Percentiles rank a stretch among this genome's conserved stretches.
phyloP scores from a whole-genome alignment of 2,888 invertebrate species.

The Sminthurides aquaticus region DNA sequence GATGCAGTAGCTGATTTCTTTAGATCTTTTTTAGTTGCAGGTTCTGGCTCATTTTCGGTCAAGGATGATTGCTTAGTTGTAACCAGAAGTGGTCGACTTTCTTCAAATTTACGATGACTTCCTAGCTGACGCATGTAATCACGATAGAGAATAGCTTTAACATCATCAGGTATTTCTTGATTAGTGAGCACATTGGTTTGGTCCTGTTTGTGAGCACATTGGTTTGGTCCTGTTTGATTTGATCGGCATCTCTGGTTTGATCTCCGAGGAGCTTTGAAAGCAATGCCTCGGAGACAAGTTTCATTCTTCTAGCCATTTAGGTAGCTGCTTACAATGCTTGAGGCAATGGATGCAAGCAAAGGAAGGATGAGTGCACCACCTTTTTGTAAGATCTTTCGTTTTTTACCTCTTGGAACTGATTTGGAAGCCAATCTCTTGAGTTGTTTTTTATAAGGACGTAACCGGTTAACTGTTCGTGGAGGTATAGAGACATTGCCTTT shows the following conservation, averaged over 20 bases:
- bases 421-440: not conserved
- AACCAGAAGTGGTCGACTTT: not conserved
- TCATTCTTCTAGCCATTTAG: no score
- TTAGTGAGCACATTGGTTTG: not conserved
- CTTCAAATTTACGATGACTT: not conserved
- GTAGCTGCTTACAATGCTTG: slow-evolving; percentile 10
- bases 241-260: not conserved
- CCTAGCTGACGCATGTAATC: not conserved
- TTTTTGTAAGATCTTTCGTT: slow-evolving; percentile 9
- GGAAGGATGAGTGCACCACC: slow-evolving; percentile 13
- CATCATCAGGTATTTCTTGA: slow-evolving; percentile 3
- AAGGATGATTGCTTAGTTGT: not conserved
- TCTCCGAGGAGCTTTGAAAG: not conserved
- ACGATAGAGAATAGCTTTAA: slow-evolving; percentile 7
- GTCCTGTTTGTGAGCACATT: not conserved
- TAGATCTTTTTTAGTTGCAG: no score
- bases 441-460: slow-evolving; percentile 12
- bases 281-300: slow-evolving; percentile 11
- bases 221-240: not conserved
- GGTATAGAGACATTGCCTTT: slow-evolving; percentile 10
- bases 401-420: not conserved
- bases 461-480: slow-evolving; percentile 1
- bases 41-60: no score
- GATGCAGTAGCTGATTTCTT: no score
- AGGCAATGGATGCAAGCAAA: slow-evolving; percentile 7